Percentiles rank a stretch among this genome's conserved stretches.
phyloP scores from a whole-genome alignment of 2,113 vertebrate genomes.

The Phocoena phocoena region DNA sequence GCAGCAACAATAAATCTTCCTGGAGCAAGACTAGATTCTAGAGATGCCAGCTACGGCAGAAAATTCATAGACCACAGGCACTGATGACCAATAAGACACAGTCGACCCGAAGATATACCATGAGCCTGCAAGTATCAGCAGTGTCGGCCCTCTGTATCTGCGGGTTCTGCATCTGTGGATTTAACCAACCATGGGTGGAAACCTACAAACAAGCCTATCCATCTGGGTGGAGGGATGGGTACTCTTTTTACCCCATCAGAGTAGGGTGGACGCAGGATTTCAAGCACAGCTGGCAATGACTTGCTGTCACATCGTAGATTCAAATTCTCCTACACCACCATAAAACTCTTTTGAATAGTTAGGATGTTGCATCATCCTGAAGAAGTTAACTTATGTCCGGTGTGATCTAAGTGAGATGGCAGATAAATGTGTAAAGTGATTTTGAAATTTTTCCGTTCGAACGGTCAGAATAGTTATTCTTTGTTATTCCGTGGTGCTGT shows the following conservation, averaged over 20 bases:
- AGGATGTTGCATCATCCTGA: background rate
- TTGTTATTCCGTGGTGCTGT: background rate
- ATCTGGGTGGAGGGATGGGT: background rate
- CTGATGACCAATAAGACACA: background rate
- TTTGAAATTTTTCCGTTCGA: background rate
- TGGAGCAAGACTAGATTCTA: background rate
- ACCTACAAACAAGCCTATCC: background rate
- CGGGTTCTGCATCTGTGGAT: background rate
- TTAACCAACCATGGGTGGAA: background rate
- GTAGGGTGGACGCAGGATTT: background rate
- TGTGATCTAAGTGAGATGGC: background rate
- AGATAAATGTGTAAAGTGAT: background rate
- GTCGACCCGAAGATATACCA: background rate
- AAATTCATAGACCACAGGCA: background rate
- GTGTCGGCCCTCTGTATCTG: accelerated
- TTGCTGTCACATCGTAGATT: background rate
- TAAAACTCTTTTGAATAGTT: background rate
- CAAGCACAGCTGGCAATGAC: background rate
- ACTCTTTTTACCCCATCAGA: background rate
- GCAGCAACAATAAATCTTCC: background rate
- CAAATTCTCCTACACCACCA: background rate
- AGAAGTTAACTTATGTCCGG: background rate
- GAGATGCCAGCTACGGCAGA: background rate
- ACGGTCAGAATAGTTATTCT: background rate
- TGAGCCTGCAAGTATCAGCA: background rate